Evolutionary conservation across 1,140 invertebrate genomes (phyloP), one percentile per base, ranked within the genome.

Genomic region (Mylabris phalerata): DNA sequence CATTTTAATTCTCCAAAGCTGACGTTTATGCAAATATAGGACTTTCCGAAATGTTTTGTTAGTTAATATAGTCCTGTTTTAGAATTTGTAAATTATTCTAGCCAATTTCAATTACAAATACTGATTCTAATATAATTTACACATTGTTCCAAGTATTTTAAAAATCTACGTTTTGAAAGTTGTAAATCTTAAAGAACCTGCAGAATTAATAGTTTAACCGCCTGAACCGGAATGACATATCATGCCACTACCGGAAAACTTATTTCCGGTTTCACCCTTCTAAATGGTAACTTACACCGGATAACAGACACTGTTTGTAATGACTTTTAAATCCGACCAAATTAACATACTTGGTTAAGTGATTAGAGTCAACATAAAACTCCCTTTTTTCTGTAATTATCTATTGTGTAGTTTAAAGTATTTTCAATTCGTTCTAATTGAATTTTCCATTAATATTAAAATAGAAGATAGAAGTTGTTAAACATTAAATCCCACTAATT

Each of bases 341-440:
- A 59, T 59, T 59, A 59, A 50, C 57, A 59, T 59, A 59, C 48
- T 59, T 59, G 52, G 57, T 59, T 51, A 59, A 59, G 50, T 59
- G 57, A 59, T 51, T 51, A 59, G 49, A 39, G 7, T 32, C 27
- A 32, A 4, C 4, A 4, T 32, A 5, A 4, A 1, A 32, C 7
- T 32, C 32, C 4, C 7, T 32, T 32, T 32, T 7, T 32, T 3
- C 32, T 32, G 2, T 32, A 32, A 32, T 32, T 7, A 1, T 32
- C 32, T 32, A 19, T 19, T 19, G 19, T 19, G 19, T 19, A 19
- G 1, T 19, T 19, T 19, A 19, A 19, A 19, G 1, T 19, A 19
- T 19, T 19, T 19, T 19, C 19, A 19, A 19, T 19, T 19, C 1
- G 1, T 19, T 19, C 19, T 19, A 19, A 19, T 19, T 19, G 19